Base-by-base conservation (phyloP, 2,888 invertebrate species). In the Anthrax anthrax region DNA sequence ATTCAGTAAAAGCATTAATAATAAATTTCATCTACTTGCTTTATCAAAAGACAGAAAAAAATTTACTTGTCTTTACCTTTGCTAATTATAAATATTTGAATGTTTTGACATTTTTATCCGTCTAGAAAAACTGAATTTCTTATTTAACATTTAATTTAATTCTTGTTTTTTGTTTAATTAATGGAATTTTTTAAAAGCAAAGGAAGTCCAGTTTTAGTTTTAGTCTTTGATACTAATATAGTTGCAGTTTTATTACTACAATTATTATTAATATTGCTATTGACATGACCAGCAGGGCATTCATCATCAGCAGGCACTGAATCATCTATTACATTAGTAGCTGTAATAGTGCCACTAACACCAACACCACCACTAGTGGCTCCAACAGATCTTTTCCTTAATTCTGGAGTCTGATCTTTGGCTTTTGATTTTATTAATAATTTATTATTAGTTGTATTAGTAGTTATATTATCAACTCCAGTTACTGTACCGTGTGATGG, bases 151-250 rank as follows among this genome's bases (percentile, higher is more conserved):
- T n/a, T n/a, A n/a, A n/a, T n/a, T n/a, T n/a, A n/a, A n/a, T n/a
- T n/a, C n/a, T 23, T 23, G 23, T 23, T 6, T 23, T 23, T 23
- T 23, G 8, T 48, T 47, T 63, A 65, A 58, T 67, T 66, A 56
- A 67, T 67, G 47, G 67, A 67, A 53, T 68, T 68, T 54, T 68
- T 68, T 52, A 68, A 60, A 56, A 68, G 58, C 55, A 68, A 58
- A 48, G 68, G 68, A 58, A 68, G 61, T 57, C 68, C 68, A 47
- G 67, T 66, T 65, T 67, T 68, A 52, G 68, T 68, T 65, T 68
- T 68, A 54, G 67, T 65, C 61, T 68, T 68, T 27, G 68, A 68
- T 52, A 68, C 68, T 54, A 68, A 62, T 58, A 68, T 68, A 44
- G 68, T 68, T 49, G 68, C 68, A 48, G 68, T 68, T 63, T 67